phyloP scores from a whole-genome alignment of 2,113 vertebrate genomes.

The Penelope pileata region DNA sequence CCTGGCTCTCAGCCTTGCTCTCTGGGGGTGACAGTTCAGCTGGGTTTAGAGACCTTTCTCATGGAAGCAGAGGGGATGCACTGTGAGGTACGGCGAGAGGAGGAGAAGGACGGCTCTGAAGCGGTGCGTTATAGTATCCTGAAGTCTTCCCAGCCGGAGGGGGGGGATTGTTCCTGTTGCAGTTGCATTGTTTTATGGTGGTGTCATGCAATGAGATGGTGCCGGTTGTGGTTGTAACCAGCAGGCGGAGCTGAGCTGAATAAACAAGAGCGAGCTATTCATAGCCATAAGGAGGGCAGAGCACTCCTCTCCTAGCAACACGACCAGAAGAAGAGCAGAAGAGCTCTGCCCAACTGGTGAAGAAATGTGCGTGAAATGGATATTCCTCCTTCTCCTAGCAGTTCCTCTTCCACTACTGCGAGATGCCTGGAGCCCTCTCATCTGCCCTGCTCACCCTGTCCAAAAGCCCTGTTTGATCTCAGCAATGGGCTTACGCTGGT shows the following conservation, averaged over 20 bases:
- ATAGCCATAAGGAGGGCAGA: slow-evolving; percentile 67
- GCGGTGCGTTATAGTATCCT: background rate
- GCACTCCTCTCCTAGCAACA: slow-evolving; percentile 74
- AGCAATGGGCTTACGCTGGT: accelerated
- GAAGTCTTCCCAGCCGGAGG: background rate
- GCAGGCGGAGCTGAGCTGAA: slow-evolving; percentile 70
- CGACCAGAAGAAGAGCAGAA: slow-evolving; percentile 50
- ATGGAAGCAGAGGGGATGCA: background rate
- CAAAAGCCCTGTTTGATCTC: background rate
- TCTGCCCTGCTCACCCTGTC: background rate
- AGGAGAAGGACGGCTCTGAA: background rate
- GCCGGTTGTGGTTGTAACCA: slow-evolving; percentile 67
- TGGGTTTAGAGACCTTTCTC: background rate
- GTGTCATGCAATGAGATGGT: slow-evolving; percentile 46
- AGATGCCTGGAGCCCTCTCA: background rate
- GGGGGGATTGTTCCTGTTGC: background rate
- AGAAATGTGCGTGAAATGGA: background rate
- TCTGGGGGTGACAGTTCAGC: background rate
- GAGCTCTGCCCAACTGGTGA: slow-evolving; percentile 58
- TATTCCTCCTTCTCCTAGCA: background rate
- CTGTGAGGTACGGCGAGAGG: accelerated
- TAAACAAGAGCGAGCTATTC: slow-evolving; percentile 67
- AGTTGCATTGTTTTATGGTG: slow-evolving; percentile 39
- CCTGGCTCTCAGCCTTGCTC: background rate
- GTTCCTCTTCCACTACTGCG: background rate